These are phyloP conservation scores for Autographa gamma DNA, from an alignment of 2,888 invertebrate species.

Conservation along the genomic window DNA sequence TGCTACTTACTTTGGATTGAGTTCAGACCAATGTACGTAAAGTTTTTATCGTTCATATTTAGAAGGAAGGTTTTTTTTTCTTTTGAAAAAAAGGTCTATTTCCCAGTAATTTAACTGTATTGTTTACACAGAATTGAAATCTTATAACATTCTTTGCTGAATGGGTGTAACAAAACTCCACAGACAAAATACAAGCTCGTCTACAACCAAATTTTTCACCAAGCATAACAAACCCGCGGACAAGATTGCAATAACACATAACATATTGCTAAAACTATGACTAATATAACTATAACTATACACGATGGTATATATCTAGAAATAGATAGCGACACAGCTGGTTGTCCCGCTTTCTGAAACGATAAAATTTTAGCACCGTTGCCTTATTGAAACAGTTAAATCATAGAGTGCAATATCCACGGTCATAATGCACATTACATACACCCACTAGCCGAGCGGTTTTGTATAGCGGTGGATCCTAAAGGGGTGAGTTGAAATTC, in stretches of 20 bases:
- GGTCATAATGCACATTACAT: constrained; percentile 42
- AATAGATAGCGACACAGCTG: constrained; percentile 62
- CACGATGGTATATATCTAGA: constrained; percentile 45
- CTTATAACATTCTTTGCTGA: no score
- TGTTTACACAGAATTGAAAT: no score
- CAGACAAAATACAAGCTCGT: neutral
- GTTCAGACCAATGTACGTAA: no score
- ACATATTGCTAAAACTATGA: constrained; percentile 34
- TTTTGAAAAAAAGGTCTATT: no score
- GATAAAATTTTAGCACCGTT: constrained; percentile 83
- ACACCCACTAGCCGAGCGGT: constrained; percentile 34
- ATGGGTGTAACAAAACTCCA: neutral
- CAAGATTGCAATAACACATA: constrained; percentile 12
- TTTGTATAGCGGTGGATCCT: constrained; percentile 10
- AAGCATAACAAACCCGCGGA: no score
- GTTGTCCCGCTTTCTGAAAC: constrained; percentile 63
- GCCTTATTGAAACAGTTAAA: constrained; percentile 83
- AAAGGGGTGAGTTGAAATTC: constrained; percentile 15
- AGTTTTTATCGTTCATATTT: no score
- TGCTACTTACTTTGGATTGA: no score
- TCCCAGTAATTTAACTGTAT: no score
- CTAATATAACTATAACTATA: constrained; percentile 28
- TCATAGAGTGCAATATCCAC: constrained; percentile 67
- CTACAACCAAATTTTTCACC: no score
- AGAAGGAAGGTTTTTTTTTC: no score